Evolutionary conservation across 2,888 invertebrate genomes (phyloP).

Genomic region (Polydrusus tereticollis): DNA sequence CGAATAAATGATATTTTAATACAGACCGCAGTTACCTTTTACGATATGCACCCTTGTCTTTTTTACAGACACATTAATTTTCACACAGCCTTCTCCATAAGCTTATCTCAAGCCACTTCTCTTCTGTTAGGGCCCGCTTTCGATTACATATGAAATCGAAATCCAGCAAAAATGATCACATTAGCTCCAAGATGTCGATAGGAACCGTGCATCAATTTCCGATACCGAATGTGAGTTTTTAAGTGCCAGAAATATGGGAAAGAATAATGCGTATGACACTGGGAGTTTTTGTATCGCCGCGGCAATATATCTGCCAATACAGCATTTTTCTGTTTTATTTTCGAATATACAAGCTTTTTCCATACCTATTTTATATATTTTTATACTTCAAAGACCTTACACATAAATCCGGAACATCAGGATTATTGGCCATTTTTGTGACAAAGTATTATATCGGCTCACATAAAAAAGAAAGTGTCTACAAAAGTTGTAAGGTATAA

Average conservation of each 20-base stretch:
- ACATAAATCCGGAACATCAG: too few relatives aligned
- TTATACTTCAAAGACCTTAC: too few relatives aligned
- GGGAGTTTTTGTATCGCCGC: not conserved
- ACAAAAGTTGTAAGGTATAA: too few relatives aligned
- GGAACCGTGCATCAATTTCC: constrained; percentile 6
- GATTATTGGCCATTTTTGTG: too few relatives aligned
- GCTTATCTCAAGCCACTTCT: constrained; percentile 30
- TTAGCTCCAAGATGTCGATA: constrained; percentile 11
- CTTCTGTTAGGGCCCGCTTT: constrained; percentile 8
- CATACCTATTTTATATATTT: too few relatives aligned
- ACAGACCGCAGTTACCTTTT: too few relatives aligned
- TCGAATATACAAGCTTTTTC: too few relatives aligned
- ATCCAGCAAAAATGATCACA: constrained; percentile 16
- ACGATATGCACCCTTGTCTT: not conserved
- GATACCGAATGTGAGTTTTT: not conserved
- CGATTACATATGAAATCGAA: constrained; percentile 21
- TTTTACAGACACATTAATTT: constrained; percentile 6
- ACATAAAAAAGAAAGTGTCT: too few relatives aligned
- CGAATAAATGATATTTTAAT: too few relatives aligned
- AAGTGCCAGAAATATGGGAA: not conserved
- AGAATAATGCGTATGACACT: not conserved
- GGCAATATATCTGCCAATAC: too few relatives aligned
- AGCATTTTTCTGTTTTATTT: too few relatives aligned
- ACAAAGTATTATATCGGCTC: too few relatives aligned
- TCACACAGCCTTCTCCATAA: not conserved